Evolutionary conservation across 2,888 invertebrate genomes (phyloP).

Genomic region (Tuta absoluta): DNA sequence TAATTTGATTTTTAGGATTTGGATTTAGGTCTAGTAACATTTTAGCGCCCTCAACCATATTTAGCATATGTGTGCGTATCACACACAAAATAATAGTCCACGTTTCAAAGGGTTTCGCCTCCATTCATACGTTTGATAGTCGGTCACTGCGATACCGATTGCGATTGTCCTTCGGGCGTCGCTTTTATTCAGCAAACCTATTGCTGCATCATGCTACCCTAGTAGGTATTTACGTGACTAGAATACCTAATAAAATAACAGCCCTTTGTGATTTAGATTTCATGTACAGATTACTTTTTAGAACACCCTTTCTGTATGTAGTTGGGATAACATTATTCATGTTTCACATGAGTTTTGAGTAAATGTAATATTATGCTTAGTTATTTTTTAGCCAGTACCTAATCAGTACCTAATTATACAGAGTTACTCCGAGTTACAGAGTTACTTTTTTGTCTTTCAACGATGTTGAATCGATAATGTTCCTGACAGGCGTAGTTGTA

Average conservation of each 20-base stretch:
- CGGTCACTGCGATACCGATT: constrained; percentile 38
- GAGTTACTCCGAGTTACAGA: too few species aligned
- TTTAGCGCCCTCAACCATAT: constrained; percentile 38
- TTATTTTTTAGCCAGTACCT: not conserved
- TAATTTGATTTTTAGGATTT: not conserved
- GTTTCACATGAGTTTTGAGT: not conserved
- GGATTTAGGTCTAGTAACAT: constrained; percentile 13
- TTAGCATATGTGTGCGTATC: constrained; percentile 33
- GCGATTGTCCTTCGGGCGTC: constrained; percentile 29
- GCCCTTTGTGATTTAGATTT: not conserved
- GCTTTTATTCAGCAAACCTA: constrained; percentile 24
- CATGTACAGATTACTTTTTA: not conserved
- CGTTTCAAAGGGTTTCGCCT: constrained; percentile 38
- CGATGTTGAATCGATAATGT: too few species aligned
- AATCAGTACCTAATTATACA: too few species aligned
- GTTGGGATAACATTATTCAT: not conserved
- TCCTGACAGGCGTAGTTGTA: not conserved
- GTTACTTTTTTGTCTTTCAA: too few species aligned
- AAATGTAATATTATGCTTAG: too few species aligned
- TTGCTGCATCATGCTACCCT: constrained; percentile 30
- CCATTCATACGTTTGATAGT: constrained; percentile 40
- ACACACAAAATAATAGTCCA: constrained; percentile 21
- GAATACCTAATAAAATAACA: constrained; percentile 7
- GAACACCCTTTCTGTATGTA: not conserved
- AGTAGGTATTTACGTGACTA: constrained; percentile 21